Evolutionary conservation across 2,113 vertebrate species (phyloP).

Genomic region (Megaleporinus macrocephalus): DNA sequence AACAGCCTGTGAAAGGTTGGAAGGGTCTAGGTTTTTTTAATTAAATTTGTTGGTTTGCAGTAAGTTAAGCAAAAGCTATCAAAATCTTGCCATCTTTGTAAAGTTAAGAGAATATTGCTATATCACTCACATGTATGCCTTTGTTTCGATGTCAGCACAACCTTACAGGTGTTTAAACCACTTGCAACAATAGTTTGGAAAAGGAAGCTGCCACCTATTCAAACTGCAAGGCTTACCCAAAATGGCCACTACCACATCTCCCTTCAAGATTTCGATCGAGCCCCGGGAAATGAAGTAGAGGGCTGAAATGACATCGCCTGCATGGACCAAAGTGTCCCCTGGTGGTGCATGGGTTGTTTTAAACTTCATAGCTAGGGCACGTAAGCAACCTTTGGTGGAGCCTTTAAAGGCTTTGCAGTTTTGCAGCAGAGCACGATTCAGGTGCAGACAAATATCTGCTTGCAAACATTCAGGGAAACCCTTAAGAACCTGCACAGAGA

Average conservation of each 20-base stretch:
- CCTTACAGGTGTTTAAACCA: no score
- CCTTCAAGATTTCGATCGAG: slow-evolving; percentile 90
- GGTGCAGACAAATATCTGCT: slow-evolving; percentile 91
- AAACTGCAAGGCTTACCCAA: slow-evolving; percentile 75
- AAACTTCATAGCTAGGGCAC: slow-evolving; percentile 90
- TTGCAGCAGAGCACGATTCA: slow-evolving; percentile 88
- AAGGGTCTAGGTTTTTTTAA: no score
- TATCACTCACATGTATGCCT: no score
- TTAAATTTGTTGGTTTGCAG: no score
- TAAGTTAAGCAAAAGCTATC: no score
- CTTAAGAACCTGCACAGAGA: slow-evolving; percentile 83
- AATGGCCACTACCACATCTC: slow-evolving; percentile 88
- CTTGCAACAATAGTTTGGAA: no score
- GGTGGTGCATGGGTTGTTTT: slow-evolving; percentile 90
- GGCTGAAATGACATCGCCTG: slow-evolving; percentile 87
- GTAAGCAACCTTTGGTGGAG: slow-evolving; percentile 88
- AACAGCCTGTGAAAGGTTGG: no score
- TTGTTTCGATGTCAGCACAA: no score
- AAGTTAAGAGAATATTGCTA: no score
- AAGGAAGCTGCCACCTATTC: not conserved
- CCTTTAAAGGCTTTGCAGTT: slow-evolving; percentile 89
- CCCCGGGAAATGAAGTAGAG: slow-evolving; percentile 93
- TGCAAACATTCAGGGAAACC: slow-evolving; percentile 92
- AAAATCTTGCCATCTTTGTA: no score
- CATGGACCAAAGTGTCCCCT: slow-evolving; percentile 89